Evolutionary conservation across 53 echinoderm and acorn worm genomes (phyloP), one percentile per base, ranked within the genome.

Genomic region (Crossaster papposus): DNA sequence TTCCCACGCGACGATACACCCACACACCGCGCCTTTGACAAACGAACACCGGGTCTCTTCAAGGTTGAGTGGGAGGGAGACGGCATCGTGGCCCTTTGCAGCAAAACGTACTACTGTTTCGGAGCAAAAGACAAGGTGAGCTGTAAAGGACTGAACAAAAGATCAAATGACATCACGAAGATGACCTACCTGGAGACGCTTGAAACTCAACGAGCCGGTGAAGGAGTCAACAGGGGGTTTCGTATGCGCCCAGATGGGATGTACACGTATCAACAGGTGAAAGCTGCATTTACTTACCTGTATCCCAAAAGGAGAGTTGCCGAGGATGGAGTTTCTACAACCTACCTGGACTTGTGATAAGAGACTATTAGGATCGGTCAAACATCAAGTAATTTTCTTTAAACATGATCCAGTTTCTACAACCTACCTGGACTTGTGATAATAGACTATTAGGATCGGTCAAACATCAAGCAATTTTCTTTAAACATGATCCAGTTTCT

Each of bases 31-130:
- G 32, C 32, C 10, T 89, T 65, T 33, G 94, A 87, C 63, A 87
- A 87, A 58, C 30, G 87, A n/a, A 87, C 92, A 22, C 92, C 92
- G 15, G 90, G 90, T 8, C 62, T 90, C 14, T 90, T 90, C 37
- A 90, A 90, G 54, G 91, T 91, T 24, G 91, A 91, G 58, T 90
- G 90, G 90, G 83, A 90, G 30, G 90, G 90, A 13, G 90, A 90
- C 12, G 90, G 90, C 15, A 83, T 90, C 18, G 64, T 90, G 76
- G 81, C 90, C 12, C 64, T 90, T 22, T 83, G 77, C 64, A 90
- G 90, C 53, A 90, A 90, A 76, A 90, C 72, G 30, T 90, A 90
- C 33, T 90, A 33, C 71, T 90, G 90, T 52, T 90, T 90, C 34
- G 90, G 90, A 53, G 73, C 28, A 31, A 10, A 22, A 50, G 50